Evolutionary conservation across 2,888 invertebrate genomes (phyloP).

Genomic region (Eupithecia tripunctaria): DNA sequence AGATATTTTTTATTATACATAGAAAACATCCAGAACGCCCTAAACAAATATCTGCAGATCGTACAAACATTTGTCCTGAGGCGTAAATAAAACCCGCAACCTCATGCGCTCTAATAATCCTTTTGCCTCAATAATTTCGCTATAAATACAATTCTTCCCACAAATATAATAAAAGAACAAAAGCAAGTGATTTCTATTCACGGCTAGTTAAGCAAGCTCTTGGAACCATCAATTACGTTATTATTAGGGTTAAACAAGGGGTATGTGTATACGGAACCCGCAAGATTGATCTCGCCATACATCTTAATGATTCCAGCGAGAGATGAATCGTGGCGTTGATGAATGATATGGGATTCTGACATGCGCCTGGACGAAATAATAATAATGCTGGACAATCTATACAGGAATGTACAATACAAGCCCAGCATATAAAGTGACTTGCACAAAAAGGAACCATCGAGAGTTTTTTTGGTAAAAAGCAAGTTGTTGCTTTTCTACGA

Average conservation of each 20-base stretch:
- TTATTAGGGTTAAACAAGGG: conserved; percentile 35
- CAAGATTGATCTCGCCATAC: conserved; percentile 57
- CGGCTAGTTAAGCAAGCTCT: conserved; percentile 2
- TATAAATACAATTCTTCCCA: neutral
- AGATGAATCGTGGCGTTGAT: conserved; percentile 39
- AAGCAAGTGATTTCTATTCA: neutral
- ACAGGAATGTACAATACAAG: neutral
- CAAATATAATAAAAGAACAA: neutral
- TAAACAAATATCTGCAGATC: too few relatives aligned
- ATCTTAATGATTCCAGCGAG: conserved; percentile 52
- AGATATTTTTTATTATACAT: too few relatives aligned
- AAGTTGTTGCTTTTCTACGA: neutral
- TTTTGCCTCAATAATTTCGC: neutral
- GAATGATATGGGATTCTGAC: conserved; percentile 11
- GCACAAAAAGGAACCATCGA: too few relatives aligned
- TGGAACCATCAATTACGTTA: conserved; percentile 6
- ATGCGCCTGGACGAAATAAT: neutral
- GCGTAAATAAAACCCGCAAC: too few relatives aligned
- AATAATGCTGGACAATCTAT: neutral
- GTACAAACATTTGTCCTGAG: too few relatives aligned
- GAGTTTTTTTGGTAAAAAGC: neutral
- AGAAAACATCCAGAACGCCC: too few relatives aligned
- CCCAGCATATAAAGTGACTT: too few relatives aligned
- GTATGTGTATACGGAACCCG: conserved; percentile 30
- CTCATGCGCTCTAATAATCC: too few relatives aligned